phyloP scores from a whole-genome alignment of 2,797 vertebrate species.

The Centropyge bicolor region DNA sequence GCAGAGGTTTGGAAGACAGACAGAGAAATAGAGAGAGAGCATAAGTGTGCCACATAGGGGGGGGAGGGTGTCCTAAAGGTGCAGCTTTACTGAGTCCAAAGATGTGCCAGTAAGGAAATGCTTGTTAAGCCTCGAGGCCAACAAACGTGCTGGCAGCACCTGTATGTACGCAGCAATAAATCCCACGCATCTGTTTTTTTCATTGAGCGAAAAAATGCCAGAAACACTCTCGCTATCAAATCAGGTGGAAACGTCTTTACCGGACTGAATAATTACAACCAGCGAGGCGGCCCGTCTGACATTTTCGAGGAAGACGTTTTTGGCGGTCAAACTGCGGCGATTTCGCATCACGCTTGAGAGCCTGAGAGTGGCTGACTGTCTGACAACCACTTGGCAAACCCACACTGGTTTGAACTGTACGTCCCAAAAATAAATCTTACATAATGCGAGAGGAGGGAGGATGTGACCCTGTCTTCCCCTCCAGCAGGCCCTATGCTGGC shows the following conservation, averaged over 20 bases:
- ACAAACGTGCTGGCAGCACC: conserved; percentile 58
- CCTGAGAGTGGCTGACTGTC: conserved; percentile 59
- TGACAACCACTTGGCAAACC: conserved; percentile 70
- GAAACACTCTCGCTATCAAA: conserved; percentile 38
- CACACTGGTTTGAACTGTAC: conserved; percentile 74
- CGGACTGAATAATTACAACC: conserved; percentile 33
- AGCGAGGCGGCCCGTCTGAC: conserved; percentile 37
- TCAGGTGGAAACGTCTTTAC: conserved; percentile 40
- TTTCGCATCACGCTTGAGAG: conserved; percentile 55
- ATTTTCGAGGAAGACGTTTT: conserved; percentile 42
- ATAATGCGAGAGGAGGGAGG: conserved; percentile 72
- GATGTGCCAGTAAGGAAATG: conserved; percentile 40
- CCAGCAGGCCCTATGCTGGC: conserved; percentile 64
- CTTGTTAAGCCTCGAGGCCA: conserved; percentile 31
- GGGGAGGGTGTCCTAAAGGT: conserved; percentile 35
- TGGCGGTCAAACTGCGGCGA: conserved; percentile 51
- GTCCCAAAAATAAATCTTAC: conserved; percentile 81
- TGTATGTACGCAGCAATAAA: conserved; percentile 45
- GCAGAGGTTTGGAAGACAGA: conserved; percentile 55
- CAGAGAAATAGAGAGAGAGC: conserved; percentile 19
- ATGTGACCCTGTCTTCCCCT: conserved; percentile 77
- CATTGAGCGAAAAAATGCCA: conserved; percentile 44
- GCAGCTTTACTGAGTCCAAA: conserved; percentile 47
- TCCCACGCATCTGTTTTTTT: conserved; percentile 60
- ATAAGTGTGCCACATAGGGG: conserved; percentile 16